Evolutionary conservation across 1,140 invertebrate species (phyloP), one percentile per base, ranked within the genome.

Genomic region (Procambarus virginalis): DNA sequence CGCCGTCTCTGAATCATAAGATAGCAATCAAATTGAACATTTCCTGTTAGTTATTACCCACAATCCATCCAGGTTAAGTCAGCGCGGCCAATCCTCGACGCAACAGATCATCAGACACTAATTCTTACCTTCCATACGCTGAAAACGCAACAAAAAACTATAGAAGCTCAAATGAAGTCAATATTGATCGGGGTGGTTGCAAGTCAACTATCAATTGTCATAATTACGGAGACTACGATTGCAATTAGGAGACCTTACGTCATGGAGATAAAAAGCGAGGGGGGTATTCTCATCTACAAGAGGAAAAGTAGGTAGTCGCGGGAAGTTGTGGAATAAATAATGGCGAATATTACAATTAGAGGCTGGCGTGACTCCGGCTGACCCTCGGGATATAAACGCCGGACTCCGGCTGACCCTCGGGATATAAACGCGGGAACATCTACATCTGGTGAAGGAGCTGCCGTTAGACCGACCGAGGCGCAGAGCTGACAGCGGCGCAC

Each of bases 21-120:
- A 81, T 81, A 55, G 22, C 49, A 12, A 81, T 81, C 79, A 81
- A 81, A 81, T 81, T 81, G 79, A 58, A 58, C 79, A 81, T 81
- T 55, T 81, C 79, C 79, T 81, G 79, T 12, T n/a, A 20, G 22
- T 78, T 78, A 78, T 49, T 49, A n/a, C 76, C 76, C 46, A n/a
- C 76, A 73, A 73, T 73, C 68, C 68, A 9, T 2, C n/a, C 6
- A 34, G n/a, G 60, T 17, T 64, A 17, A 12, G 17, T 17, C 60
- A 64, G 3, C 60, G 12, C 60, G 60, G 60, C 60, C 60, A 64
- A 12, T 64, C 60, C 20, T 14, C 55, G 55, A 9, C 20, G 20
- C 64, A 68, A 20, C 17, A 68, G 64, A 68, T 20, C 64, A 68
- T 68, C 64, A 68, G 68, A 8, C n/a, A 34, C n/a, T 73, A 73